Evolutionary conservation across 2,888 invertebrate species (phyloP).

Genomic region (Mechanitis messenoides): DNA sequence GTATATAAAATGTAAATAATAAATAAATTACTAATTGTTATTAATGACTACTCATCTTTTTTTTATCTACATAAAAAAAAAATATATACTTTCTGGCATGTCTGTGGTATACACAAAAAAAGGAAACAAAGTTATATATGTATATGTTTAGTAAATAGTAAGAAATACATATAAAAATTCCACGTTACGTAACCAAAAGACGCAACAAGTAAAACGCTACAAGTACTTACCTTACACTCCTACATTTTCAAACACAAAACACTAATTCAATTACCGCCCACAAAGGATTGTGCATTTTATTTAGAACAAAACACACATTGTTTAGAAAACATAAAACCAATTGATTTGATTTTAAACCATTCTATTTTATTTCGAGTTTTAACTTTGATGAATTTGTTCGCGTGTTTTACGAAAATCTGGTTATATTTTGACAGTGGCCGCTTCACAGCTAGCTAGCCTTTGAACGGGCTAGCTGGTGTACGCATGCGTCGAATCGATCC

Average conservation of each 20-base stretch:
- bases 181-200: conserved; percentile 62
- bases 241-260: conserved; percentile 53
- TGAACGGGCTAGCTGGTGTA: conserved; percentile 50
- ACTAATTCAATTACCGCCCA: conserved; percentile 41
- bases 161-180: conserved; percentile 34
- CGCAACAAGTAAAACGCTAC: conserved; percentile 68
- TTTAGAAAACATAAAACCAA: conserved; percentile 12
- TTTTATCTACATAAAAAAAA: too few relatives aligned
- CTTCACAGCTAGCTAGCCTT: conserved; percentile 57
- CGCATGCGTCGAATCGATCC: conserved; percentile 70
- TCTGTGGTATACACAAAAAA: too few relatives aligned
- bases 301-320: conserved; percentile 15
- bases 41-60: too few relatives aligned
- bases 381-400: conserved; percentile 29
- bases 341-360: conserved; percentile 12
- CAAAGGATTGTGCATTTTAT: conserved; percentile 41
- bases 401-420: conserved; percentile 48
- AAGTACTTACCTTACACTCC: conserved; percentile 49
- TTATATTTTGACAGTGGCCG: conserved; percentile 66
- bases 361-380: conserved; percentile 6
- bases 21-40: too few relatives aligned
- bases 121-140: too few relatives aligned
- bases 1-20: too few relatives aligned
- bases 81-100: too few relatives aligned
- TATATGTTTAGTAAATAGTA: not conserved